Evolutionary conservation across 2,888 invertebrate genomes (phyloP).

Genomic region (Apamea anceps): DNA sequence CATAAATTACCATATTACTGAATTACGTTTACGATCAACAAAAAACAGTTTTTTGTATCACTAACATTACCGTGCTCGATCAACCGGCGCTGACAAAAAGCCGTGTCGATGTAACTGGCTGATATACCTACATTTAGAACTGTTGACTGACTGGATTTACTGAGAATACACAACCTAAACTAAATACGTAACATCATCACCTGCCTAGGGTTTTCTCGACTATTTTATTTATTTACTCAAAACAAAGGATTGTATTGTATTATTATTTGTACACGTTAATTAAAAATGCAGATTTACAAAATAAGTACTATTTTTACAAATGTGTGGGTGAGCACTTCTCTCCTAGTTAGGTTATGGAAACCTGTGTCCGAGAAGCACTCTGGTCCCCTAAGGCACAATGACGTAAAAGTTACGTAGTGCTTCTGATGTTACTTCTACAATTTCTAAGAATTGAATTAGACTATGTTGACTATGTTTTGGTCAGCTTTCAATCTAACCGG

Average conservation of each 20-base stretch:
- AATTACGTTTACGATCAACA: constrained; percentile 24
- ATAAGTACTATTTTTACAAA: too few species aligned
- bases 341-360: too few species aligned
- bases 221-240: too few species aligned
- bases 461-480: not conserved
- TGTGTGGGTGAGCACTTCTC: too few species aligned
- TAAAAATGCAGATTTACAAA: too few species aligned
- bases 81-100: constrained; percentile 50
- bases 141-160: constrained; percentile 14
- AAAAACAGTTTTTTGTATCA: constrained; percentile 56
- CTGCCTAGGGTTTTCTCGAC: not conserved
- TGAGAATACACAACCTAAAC: not conserved
- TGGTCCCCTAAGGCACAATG: too few species aligned
- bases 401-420: too few species aligned
- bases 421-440: too few species aligned
- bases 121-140: constrained; percentile 3
- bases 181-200: not conserved
- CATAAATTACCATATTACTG: constrained; percentile 33
- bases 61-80: constrained; percentile 45
- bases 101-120: constrained; percentile 18
- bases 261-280: too few species aligned
- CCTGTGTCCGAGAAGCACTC: too few species aligned
- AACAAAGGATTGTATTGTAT: too few species aligned
- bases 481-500: not conserved
- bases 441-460: too few species aligned